Evolutionary conservation across 2,797 vertebrate species (phyloP).

Genomic region (Crax fasciolata): DNA sequence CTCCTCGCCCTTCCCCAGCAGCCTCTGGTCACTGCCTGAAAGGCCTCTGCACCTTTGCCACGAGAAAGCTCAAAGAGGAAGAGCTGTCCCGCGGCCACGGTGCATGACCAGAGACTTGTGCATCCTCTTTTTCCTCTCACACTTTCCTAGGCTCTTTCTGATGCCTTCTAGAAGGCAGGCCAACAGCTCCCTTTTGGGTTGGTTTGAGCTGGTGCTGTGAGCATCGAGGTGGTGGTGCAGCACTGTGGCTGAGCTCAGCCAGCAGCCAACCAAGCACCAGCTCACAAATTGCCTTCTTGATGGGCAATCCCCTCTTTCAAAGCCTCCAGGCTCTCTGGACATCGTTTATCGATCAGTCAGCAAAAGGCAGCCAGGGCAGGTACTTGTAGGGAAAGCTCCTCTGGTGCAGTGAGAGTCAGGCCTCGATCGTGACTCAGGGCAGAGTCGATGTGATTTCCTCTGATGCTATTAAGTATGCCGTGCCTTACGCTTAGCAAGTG

Average conservation of each 20-base stretch:
- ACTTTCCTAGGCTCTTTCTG: background rate
- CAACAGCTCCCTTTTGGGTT: background rate
- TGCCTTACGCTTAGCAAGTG: background rate
- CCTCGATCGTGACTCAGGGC: background rate
- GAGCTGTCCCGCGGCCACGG: background rate
- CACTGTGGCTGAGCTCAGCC: background rate
- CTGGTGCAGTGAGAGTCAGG: background rate
- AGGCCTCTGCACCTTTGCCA: background rate
- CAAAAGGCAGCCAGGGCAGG: background rate
- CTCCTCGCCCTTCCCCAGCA: background rate
- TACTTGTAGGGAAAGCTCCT: background rate
- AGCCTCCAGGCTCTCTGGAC: background rate
- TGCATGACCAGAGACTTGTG: background rate
- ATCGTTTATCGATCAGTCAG: background rate
- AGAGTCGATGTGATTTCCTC: background rate
- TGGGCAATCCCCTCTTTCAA: background rate
- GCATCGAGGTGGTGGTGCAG: background rate
- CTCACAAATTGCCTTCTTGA: background rate
- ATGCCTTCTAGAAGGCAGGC: background rate
- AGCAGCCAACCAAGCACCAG: background rate
- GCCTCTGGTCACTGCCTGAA: background rate
- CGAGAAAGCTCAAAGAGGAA: background rate
- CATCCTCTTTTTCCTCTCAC: background rate
- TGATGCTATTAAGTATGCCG: background rate
- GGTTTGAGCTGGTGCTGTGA: background rate